Percentiles rank a stretch among this genome's conserved stretches.
Conservation (phyloP, 1,140 invertebrate species). For the Drosophila nasuta region DNA sequence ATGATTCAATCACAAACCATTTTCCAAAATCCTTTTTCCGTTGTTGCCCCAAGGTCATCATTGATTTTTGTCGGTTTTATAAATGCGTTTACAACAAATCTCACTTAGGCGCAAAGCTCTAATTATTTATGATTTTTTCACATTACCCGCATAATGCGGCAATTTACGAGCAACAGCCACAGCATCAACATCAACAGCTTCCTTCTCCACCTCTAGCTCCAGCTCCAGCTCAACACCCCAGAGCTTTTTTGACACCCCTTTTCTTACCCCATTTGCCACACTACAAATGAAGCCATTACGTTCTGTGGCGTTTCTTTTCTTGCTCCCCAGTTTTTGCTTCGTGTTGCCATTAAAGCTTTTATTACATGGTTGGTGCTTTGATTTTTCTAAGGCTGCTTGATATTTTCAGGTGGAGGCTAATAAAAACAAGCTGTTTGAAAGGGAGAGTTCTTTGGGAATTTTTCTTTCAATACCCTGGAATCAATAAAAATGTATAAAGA, state of each 20-base stretch:
- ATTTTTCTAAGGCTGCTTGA: constrained; percentile 57
- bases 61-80: constrained; percentile 10
- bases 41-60: constrained; percentile 1
- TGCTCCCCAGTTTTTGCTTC: constrained; percentile 16
- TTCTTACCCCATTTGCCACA: constrained; percentile 9
- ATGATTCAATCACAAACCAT: too few species aligned
- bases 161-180: constrained; percentile 46
- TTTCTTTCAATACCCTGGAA: constrained; percentile 18
- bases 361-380: constrained; percentile 54
- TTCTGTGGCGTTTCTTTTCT: constrained; percentile 25
- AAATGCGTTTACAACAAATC: constrained; percentile 39
- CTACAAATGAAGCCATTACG: constrained; percentile 73
- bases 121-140: constrained; percentile 59
- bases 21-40: neutral
- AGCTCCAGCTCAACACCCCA: constrained; percentile 10
- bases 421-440: constrained; percentile 49
- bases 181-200: neutral
- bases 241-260: constrained; percentile 31
- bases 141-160: constrained; percentile 54
- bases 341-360: constrained; percentile 43
- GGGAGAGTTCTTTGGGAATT: neutral
- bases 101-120: constrained; percentile 35
- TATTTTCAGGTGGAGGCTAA: constrained; percentile 49
- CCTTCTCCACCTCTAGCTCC: neutral
- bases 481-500: neutral